These are phyloP conservation scores for Artibeus jamaicensis DNA, from an alignment of 2,797 vertebrate genomes.

Conservation along the genomic window DNA sequence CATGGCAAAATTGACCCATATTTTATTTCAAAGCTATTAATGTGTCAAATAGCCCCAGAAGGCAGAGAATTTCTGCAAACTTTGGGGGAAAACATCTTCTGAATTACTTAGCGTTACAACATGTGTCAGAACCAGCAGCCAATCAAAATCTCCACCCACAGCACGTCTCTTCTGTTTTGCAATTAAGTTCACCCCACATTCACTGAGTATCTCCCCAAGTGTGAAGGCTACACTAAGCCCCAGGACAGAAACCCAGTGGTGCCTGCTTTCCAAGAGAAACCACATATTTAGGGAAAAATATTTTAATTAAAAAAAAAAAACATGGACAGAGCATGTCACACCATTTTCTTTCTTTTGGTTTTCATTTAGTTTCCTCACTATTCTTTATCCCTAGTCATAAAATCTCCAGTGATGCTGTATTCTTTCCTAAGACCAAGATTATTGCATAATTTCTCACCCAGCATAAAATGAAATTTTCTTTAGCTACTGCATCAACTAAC, in stretches of 20 bases:
- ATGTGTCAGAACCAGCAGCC: constrained; percentile 45
- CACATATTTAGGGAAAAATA: not conserved
- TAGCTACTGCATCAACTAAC: not conserved
- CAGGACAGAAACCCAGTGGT: not conserved
- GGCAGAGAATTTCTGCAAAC: constrained; percentile 40
- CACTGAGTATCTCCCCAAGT: not conserved
- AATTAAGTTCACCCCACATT: not conserved
- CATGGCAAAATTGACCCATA: constrained; percentile 72
- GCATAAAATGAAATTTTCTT: constrained; percentile 37
- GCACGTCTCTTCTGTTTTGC: not conserved
- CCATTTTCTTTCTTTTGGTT: not conserved
- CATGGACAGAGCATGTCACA: not conserved
- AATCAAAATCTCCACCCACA: constrained; percentile 47
- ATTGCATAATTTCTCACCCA: constrained; percentile 38
- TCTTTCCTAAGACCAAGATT: constrained; percentile 40
- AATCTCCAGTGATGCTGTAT: constrained; percentile 4
- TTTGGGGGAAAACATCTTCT: constrained; percentile 59
- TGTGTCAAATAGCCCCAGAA: constrained; percentile 63
- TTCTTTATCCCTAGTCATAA: not conserved
- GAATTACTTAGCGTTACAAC: constrained; percentile 62
- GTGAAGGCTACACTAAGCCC: too few relatives aligned
- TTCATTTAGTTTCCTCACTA: constrained; percentile 27
- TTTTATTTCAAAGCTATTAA: constrained; percentile 72
- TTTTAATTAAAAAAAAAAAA: not conserved
- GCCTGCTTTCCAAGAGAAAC: not conserved